Evolutionary conservation across 2,888 invertebrate genomes (phyloP).

Genomic region (Apamea monoglypha): DNA sequence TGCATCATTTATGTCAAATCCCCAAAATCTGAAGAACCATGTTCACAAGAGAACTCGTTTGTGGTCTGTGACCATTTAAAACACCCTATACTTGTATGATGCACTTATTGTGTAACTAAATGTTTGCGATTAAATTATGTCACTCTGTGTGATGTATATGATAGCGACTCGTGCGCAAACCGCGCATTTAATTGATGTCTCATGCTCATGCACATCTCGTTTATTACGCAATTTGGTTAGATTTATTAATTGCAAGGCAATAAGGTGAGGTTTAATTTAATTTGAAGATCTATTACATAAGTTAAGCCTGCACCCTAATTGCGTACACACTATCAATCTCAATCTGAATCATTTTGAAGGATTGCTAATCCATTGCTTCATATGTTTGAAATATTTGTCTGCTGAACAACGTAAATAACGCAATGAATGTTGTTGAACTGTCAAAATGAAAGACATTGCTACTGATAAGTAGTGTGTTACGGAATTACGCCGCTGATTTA

Average conservation of each 20-base stretch:
- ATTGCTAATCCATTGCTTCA: no score
- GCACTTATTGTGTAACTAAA: slow-evolving; percentile 35
- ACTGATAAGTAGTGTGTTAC: no score
- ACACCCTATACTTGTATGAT: neutral
- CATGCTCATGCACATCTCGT: slow-evolving; percentile 18
- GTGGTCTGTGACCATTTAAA: neutral
- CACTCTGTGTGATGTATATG: slow-evolving; percentile 43
- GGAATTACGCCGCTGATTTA: no score
- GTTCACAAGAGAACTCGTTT: neutral
- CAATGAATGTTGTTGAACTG: no score
- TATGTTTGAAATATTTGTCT: no score
- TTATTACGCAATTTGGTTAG: slow-evolving; percentile 21
- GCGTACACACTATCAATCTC: no score
- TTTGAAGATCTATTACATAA: neutral
- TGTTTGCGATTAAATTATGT: slow-evolving; percentile 56
- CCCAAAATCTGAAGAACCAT: neutral
- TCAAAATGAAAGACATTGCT: no score
- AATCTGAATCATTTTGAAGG: no score
- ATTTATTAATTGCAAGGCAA: neutral
- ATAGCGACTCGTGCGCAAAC: slow-evolving; percentile 40
- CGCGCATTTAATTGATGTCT: slow-evolving; percentile 48
- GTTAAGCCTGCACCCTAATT: neutral
- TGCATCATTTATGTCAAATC: no score
- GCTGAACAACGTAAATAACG: no score
- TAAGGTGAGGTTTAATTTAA: neutral